Conservation (phyloP, 2,113 vertebrate genomes). For the Ellobius talpinus region DNA sequence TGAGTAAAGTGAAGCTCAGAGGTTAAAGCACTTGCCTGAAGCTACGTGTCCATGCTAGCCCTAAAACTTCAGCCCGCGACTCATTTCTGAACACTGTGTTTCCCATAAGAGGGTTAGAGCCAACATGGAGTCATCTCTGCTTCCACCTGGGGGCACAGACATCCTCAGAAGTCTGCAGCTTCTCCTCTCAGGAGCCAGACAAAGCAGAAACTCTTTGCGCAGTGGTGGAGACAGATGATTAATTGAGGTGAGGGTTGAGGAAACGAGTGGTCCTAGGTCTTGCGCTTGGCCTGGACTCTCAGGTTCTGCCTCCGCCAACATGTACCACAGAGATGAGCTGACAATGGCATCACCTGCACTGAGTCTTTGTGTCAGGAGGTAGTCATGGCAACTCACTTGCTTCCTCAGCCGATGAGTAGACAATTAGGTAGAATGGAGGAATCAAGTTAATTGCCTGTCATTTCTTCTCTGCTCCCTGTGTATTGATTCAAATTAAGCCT, state of each 20-base stretch:
- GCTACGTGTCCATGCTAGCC: not conserved
- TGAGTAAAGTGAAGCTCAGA: not conserved
- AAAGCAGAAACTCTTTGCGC: not conserved
- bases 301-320: not conserved
- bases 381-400: constrained; percentile 82
- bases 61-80: not conserved
- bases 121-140: not conserved
- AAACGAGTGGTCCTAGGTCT: not conserved
- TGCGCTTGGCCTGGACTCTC: not conserved
- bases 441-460: constrained; percentile 84
- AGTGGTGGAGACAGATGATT: not conserved
- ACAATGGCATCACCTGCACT: constrained; percentile 64
- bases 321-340: constrained; percentile 56
- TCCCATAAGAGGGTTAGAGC: not conserved
- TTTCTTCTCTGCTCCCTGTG: constrained; percentile 74
- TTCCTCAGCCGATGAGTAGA: constrained; percentile 73
- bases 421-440: constrained; percentile 78
- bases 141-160: not conserved
- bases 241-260: not conserved
- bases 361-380: constrained; percentile 76
- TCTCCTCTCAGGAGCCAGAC: not conserved
- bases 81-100: not conserved
- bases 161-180: not conserved
- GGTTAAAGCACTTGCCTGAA: not conserved
- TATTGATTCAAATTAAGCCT: constrained; percentile 81